Evolutionary conservation across 2,113 vertebrate species (phyloP).

Genomic region (Tyrannus savana): DNA sequence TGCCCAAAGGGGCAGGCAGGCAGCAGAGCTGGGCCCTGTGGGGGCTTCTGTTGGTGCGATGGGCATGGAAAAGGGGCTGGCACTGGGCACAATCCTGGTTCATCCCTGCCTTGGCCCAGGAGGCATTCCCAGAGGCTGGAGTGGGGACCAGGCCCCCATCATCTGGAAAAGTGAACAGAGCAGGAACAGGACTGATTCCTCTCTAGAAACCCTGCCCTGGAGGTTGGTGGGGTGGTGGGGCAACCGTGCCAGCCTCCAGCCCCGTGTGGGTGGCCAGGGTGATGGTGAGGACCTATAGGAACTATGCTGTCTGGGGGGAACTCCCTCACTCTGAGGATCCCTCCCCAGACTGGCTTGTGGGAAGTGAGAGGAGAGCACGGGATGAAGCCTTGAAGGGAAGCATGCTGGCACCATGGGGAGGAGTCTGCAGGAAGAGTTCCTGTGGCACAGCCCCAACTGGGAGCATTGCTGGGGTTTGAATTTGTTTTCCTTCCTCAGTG

Average conservation of each 20-base stretch:
- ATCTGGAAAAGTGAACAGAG: neutral
- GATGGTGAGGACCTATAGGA: neutral
- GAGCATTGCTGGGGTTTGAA: fast-evolving
- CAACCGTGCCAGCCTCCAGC: neutral
- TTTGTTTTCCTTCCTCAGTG: neutral
- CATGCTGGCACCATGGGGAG: neutral
- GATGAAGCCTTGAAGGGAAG: neutral
- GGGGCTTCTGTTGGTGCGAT: neutral
- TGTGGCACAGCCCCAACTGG: neutral
- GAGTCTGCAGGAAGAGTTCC: neutral
- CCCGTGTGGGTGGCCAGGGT: neutral
- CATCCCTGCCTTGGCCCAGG: neutral
- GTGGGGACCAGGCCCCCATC: neutral
- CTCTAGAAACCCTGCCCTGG: neutral
- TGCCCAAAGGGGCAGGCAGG: neutral
- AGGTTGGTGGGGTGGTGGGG: neutral
- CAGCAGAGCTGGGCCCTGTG: neutral
- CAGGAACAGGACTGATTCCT: neutral
- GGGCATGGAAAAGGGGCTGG: neutral
- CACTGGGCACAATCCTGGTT: neutral
- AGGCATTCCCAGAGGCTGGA: neutral
- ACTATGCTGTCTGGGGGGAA: neutral
- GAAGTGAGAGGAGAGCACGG: neutral
- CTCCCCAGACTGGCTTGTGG: neutral
- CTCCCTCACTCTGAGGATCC: neutral